Base-by-base conservation (phyloP, 2,113 vertebrate genomes). In the Natator depressus region DNA sequence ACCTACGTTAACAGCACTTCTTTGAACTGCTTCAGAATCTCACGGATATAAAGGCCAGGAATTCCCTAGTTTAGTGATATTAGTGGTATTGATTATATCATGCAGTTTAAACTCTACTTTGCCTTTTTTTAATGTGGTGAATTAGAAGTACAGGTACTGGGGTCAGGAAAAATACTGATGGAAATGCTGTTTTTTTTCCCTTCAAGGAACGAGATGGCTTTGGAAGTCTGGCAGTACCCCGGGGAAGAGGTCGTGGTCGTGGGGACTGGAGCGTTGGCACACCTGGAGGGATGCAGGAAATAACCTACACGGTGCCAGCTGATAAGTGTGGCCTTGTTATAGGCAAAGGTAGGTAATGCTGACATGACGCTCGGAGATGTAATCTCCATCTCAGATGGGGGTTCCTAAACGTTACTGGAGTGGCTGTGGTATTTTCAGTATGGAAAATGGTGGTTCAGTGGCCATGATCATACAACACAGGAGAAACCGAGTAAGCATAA, bases 301-400 rank as follows among this genome's bases (percentile, higher is more conserved):
- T 99, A 84, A 99, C 99, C 3, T 99, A 99, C 93, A 99, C 99
- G 0, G 99, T 99, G 97, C 99, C 99, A 2, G 99, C 99, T 0
- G 99, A 99, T 95, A 99, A 99, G 93, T 99, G 99, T 50, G 99
- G 99, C n/a, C 99, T 99, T 0, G 99, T 99, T 94, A 99, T 99
- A 54, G 99, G 99, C 89, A 99, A 99, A 99, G 99, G 99, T 99
- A 95, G 95, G 89, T 51, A 65, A 1, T 3, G 1, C 4, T 27
- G 89, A 3, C 10, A 31, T 65, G n/a, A 12, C 22, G 54, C 27
- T 11, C 8, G 13, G 24, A 86, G 65, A 22, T 19, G 4, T 20
- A 51, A 35, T 78, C 24, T 78, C 83, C 8, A 2, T 81, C 84
- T 53, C 85, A 50, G 0, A 35, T 89, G 46, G 83, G 27, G 81